A percentile compares a stretch with the other conserved stretches of the same genome.
phyloP scores from a whole-genome alignment of 2,113 vertebrate species.

The Guaruba guarouba region DNA sequence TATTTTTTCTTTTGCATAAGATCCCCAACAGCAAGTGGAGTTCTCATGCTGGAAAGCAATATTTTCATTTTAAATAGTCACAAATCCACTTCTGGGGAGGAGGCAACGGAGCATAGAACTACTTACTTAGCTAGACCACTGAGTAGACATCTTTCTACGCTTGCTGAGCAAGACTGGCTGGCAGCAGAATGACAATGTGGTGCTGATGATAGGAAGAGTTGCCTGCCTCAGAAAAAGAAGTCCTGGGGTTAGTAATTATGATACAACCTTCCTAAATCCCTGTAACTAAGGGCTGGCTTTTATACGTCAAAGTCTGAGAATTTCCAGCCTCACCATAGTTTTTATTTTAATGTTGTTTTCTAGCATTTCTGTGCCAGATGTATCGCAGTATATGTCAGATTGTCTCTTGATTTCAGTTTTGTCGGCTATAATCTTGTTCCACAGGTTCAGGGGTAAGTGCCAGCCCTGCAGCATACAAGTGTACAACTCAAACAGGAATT shows the following conservation, averaged over 20 bases:
- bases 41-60: neutral
- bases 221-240: neutral
- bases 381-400: fast-evolving
- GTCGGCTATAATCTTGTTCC: neutral
- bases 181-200: neutral
- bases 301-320: neutral
- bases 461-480: fast-evolving
- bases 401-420: neutral
- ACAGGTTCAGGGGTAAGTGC: neutral
- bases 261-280: neutral
- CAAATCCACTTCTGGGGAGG: neutral
- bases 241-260: neutral
- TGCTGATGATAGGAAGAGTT: neutral
- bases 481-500: neutral
- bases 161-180: neutral
- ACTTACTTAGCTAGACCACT: neutral
- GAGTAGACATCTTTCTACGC: neutral
- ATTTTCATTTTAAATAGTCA: neutral
- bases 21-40: neutral
- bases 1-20: neutral
- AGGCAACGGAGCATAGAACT: neutral
- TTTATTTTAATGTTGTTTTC: neutral
- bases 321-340: neutral
- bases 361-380: neutral
- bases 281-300: neutral